Conservation (phyloP, 2,113 vertebrate species). For the Speoplatyrhinus poulsoni region DNA sequence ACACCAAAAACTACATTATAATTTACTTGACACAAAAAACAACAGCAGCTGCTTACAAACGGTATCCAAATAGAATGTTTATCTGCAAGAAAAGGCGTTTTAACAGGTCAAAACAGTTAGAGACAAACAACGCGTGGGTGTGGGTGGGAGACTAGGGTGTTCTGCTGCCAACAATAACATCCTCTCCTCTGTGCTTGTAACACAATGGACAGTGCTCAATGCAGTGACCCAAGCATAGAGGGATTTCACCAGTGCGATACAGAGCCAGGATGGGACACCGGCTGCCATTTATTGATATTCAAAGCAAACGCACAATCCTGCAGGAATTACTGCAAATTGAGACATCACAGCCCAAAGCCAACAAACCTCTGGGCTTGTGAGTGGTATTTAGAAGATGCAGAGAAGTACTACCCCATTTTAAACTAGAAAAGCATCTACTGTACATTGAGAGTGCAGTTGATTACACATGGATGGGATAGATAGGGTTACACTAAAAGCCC, state of each 20-base stretch:
- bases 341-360: conserved; percentile 7
- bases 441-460: background rate
- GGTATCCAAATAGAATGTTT: too few relatives aligned
- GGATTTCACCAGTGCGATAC: conserved; percentile 13
- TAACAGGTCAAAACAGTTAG: too few relatives aligned
- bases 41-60: too few relatives aligned
- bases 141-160: too few relatives aligned
- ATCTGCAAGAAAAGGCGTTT: too few relatives aligned
- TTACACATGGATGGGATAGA: too few relatives aligned
- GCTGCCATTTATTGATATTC: conserved; percentile 9
- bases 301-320: conserved; percentile 5
- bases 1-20: too few relatives aligned
- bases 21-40: too few relatives aligned
- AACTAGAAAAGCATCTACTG: background rate
- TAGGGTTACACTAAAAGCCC: too few relatives aligned
- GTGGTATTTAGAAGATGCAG: background rate
- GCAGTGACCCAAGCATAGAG: background rate
- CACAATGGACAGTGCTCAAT: background rate
- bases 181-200: background rate
- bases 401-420: background rate
- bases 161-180: too few relatives aligned
- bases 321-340: conserved; percentile 8
- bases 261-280: conserved; percentile 12
- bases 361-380: background rate
- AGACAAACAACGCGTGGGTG: too few relatives aligned